Conservation (phyloP, 2,888 invertebrate genomes). For the Agrotis ipsilon region DNA sequence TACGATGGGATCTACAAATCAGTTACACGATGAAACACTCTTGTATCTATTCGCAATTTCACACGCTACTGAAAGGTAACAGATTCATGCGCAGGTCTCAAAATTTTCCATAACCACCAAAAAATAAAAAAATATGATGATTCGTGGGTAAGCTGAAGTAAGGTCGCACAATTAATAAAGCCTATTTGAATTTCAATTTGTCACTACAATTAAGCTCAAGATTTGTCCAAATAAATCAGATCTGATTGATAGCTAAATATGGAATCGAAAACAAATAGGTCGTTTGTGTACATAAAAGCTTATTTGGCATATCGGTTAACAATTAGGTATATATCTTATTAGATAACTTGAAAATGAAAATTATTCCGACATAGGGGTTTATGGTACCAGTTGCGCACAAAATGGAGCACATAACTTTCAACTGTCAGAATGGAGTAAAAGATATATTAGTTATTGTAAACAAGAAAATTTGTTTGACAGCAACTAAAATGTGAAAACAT, state of each 20-base stretch:
- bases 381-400: conserved; percentile 52
- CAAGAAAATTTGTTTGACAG: conserved; percentile 55
- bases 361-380: conserved; percentile 58
- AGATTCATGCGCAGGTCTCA: neutral
- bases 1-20: conserved; percentile 80
- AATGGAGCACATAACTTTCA: conserved; percentile 55
- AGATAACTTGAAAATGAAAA: conserved; percentile 45
- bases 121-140: conserved; percentile 4
- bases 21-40: conserved; percentile 64
- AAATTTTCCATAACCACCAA: neutral
- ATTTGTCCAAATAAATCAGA: conserved; percentile 61
- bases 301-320: conserved; percentile 55
- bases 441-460: conserved; percentile 51
- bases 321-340: conserved; percentile 55
- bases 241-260: conserved; percentile 63
- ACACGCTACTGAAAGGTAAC: conserved; percentile 51
- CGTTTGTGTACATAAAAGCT: conserved; percentile 40
- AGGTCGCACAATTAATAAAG: conserved; percentile 42
- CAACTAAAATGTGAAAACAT: conserved; percentile 36
- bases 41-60: conserved; percentile 61
- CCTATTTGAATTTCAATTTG: conserved; percentile 45
- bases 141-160: conserved; percentile 11
- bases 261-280: conserved; percentile 57
- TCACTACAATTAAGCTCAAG: conserved; percentile 55
- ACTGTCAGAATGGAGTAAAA: conserved; percentile 56